Base-by-base conservation (phyloP, 2,888 invertebrate genomes). In the Rhyacophila evoluta region DNA sequence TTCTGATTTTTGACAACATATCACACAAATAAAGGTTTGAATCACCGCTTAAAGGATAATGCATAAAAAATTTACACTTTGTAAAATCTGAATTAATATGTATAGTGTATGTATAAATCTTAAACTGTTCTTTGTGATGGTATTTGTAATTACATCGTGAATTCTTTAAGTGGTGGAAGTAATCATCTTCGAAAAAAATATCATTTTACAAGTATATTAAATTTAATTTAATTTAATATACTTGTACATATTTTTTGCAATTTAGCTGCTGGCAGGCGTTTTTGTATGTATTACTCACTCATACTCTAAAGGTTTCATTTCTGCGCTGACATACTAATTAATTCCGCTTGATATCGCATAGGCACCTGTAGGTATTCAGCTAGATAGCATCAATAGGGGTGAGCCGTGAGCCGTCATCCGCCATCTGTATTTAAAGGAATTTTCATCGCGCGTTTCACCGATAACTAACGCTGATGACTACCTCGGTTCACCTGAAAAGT, bases 261-360 rank as follows among this genome's bases (percentile, higher is more conserved):
- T 12, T 55, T 10, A 19, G 55, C 55, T 55, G 19, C 19, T 55
- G 19, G 8, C 55, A 19, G 19, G 55, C 55, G n/a, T 25, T 55
- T 55, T 25, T 19, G 55, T 19, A 1, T 33, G 29, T 25, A 41
- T 41, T 15, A 15, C 41, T 15, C 2, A 38, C 38, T 38, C 19
- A 41, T 3, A 38, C 38, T 38, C 19, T 1, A 25, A 55, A 55
- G 55, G 25, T 55, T 41, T 25, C 19, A 55, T 19, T 55, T 55
- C 19, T 55, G 55, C 55, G 25, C 55, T 19, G 55, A 55, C 55
- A 55, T 55, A 55, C 19, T 55, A 55, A 55, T 55, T 55, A 55
- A 55, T 55, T 55, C 55, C 55, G 55, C 25, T 19, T 55, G 55
- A 55, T 55, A 25, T 19, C 55, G 29, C 29, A 55, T 12, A 55